Evolutionary conservation across 1,140 invertebrate genomes (phyloP), one percentile per base, ranked within the genome.

Genomic region (Anagrus nilaparvatae): DNA sequence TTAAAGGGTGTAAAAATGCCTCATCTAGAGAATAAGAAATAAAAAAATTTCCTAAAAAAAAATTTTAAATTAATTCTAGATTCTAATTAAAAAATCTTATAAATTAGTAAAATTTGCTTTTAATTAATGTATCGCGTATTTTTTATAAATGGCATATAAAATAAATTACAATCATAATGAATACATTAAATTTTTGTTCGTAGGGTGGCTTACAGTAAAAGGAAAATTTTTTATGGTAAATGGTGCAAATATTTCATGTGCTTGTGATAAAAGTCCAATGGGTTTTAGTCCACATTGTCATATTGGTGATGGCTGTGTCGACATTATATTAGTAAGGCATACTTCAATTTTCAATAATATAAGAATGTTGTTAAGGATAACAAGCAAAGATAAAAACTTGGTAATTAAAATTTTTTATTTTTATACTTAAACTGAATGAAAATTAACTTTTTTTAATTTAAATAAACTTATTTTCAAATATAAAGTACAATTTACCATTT

Each of bases 221-320:
- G 79, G 81, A 1, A 77, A 77, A 56, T 88, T 84, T 64, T 78
- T 85, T 46, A 83, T 84, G 70, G 77, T 90, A 3, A 86, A 81
- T 52, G 76, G 78, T 19, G 81, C 81, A 3, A 84, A 83, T 50
- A 75, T 86, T n/a, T 79, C 78, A n/a, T 88, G 86, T 60, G 75
- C 80, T 0, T 88, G 84, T 59, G 66, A 68, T 8, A 74, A 80
- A 38, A 79, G 77, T 54, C 83, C 83, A 2, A 75, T 80, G 52
- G 87, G 87, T 42, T 78, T 87, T 48, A 82, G 82, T 38, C 82
- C 85, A 0, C 78, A 76, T 43, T 80, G 82, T 65, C 87, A 91
- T 60, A 65, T 89, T 6, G 85, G 84, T 1, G 84, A 90, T 61
- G 87, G 87, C 13, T 83, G 77, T 56, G 67, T 84, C 31, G 84